These are phyloP conservation scores for Andrena marginata DNA, from an alignment of 2,888 invertebrate species.

Conservation along the genomic window DNA sequence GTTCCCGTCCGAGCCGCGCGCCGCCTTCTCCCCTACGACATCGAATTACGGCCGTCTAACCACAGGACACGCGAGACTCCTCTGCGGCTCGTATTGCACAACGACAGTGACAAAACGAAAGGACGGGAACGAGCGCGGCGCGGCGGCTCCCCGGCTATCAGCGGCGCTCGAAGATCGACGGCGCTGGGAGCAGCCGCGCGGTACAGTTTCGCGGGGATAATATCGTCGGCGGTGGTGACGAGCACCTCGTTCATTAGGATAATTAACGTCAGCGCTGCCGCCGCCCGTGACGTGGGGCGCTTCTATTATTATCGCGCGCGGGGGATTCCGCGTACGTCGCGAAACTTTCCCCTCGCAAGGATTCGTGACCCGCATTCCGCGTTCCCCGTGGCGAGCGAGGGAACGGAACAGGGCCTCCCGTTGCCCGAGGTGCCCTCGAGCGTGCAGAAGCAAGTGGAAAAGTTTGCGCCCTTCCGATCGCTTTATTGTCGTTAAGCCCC, in stretches of 20 bases:
- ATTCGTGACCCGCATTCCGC: conserved; percentile 40
- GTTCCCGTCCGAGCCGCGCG: conserved; percentile 1
- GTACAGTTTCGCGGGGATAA: conserved; percentile 15
- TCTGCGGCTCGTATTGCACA: background rate
- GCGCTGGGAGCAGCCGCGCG: background rate
- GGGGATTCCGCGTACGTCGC: conserved; percentile 2
- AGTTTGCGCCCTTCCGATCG: background rate
- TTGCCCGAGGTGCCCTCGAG: background rate
- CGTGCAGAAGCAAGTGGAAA: background rate
- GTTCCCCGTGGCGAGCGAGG: conserved; percentile 2
- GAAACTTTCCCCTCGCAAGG: conserved; percentile 15
- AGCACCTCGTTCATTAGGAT: conserved; percentile 45
- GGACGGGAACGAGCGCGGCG: background rate
- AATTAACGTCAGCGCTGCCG: conserved; percentile 45
- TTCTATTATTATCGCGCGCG: conserved; percentile 37
- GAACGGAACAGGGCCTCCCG: background rate
- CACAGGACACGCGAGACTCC: background rate
- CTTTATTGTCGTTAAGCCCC: conserved; percentile 1
- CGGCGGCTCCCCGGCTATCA: no score
- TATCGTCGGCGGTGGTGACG: conserved; percentile 9
- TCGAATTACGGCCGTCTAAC: background rate
- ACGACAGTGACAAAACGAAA: background rate
- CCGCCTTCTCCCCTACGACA: background rate
- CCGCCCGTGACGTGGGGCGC: conserved; percentile 17
- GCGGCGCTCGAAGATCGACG: background rate